Percentiles rank a stretch among this genome's conserved stretches.
Evolutionary conservation across 1,140 invertebrate species (phyloP).

Genomic region (Drosophila simulans): DNA sequence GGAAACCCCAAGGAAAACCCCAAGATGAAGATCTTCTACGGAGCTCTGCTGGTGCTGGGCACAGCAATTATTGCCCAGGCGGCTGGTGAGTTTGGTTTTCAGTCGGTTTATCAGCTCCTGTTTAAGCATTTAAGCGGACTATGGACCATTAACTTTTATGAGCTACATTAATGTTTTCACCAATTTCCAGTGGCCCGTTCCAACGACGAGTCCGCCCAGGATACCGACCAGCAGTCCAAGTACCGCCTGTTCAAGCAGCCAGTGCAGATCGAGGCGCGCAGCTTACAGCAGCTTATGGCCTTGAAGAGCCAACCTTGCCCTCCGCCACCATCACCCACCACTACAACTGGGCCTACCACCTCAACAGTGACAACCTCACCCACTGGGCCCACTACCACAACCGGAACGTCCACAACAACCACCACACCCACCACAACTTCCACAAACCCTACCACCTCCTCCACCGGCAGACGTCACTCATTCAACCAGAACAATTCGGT

Average conservation of each 20-base stretch:
- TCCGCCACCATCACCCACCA: background rate
- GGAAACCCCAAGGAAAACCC: background rate
- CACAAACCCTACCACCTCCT: accelerated
- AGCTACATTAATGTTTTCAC: too few relatives aligned
- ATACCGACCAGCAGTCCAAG: background rate
- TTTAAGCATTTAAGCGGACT: too few relatives aligned
- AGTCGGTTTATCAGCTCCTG: too few relatives aligned
- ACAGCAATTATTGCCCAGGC: constrained; percentile 47
- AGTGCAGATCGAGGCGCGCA: constrained; percentile 32
- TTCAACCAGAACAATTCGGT: constrained; percentile 2
- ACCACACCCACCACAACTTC: background rate
- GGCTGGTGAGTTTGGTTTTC: constrained; percentile 47
- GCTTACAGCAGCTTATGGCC: constrained; percentile 23
- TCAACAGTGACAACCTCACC: background rate
- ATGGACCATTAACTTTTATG: too few relatives aligned
- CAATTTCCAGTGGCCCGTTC: constrained; percentile 27
- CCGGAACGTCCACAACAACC: background rate
- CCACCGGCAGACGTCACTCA: accelerated
- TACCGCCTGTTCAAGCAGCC: constrained; percentile 33
- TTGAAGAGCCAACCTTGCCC: constrained; percentile 30
- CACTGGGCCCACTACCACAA: constrained; percentile 9
- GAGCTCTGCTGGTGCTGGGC: constrained; percentile 45
- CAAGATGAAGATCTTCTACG: constrained; percentile 58
- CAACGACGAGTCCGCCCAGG: constrained; percentile 16
- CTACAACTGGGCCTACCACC: background rate